phyloP scores from a whole-genome alignment of 2,888 invertebrate genomes.

The Ichneumon xanthorius region DNA sequence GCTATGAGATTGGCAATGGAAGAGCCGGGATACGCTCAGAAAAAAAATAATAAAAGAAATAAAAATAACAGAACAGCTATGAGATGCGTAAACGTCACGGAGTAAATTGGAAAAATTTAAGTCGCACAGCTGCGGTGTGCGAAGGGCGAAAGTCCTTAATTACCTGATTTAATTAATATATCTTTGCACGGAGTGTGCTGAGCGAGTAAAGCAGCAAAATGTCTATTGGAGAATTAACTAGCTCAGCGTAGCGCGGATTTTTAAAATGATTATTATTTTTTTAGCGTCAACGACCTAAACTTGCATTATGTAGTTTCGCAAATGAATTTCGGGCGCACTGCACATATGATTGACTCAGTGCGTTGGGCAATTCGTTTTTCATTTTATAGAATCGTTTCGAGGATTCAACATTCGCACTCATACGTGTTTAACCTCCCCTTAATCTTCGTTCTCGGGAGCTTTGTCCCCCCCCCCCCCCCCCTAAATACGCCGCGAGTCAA shows the following conservation, averaged over 20 bases:
- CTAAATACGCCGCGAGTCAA: not conserved
- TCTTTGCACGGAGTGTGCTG: not conserved
- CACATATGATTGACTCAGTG: too few species aligned
- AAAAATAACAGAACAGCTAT: not conserved
- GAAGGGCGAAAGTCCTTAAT: not conserved
- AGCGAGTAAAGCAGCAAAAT: not conserved
- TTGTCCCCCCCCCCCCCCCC: too few species aligned
- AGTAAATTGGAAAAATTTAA: not conserved
- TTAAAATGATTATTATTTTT: not conserved
- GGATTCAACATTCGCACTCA: too few species aligned
- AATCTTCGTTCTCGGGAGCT: conserved; percentile 30
- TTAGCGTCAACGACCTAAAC: conserved; percentile 67
- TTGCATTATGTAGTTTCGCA: conserved; percentile 45
- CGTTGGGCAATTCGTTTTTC: too few species aligned
- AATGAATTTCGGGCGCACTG: too few species aligned
- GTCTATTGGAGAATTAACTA: not conserved
- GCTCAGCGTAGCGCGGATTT: not conserved
- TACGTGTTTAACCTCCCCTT: too few species aligned
- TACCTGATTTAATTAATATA: not conserved
- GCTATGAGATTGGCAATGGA: not conserved
- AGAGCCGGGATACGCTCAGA: not conserved
- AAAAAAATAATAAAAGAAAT: not conserved
- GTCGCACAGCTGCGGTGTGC: not conserved
- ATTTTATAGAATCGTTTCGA: too few species aligned
- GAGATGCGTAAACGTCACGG: not conserved